These are phyloP conservation scores for Dicrostonyx torquatus DNA, from an alignment of 2,797 vertebrate species.

Conservation along the genomic window DNA sequence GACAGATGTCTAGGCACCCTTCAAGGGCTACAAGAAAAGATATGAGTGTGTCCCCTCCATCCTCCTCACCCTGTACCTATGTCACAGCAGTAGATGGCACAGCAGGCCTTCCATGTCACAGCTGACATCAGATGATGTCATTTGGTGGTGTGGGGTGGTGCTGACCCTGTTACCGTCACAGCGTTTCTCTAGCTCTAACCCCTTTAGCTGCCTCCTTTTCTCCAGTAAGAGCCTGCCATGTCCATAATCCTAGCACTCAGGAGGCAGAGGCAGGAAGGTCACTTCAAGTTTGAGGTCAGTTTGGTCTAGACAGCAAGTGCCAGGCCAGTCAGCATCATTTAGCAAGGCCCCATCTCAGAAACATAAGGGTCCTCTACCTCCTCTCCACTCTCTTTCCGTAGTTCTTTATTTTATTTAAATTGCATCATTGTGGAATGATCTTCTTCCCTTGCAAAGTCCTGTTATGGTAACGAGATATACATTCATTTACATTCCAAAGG, in stretches of 20 bases:
- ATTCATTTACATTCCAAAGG: slow-evolving; percentile 1
- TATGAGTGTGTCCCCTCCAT: not conserved
- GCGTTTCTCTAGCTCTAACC: not conserved
- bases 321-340: not conserved
- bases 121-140: not conserved
- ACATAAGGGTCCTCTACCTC: too few relatives aligned
- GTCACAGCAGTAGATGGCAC: not conserved
- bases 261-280: not conserved
- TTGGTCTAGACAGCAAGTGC: not conserved
- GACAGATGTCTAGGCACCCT: not conserved
- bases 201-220: not conserved
- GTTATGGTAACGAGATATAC: not conserved
- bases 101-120: not conserved
- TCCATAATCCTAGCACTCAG: not conserved
- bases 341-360: not conserved
- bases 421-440: not conserved
- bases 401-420: not conserved
- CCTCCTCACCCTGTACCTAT: not conserved
- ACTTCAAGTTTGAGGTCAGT: not conserved
- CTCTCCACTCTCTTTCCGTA: too few relatives aligned
- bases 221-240: not conserved
- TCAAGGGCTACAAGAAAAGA: not conserved
- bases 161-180: not conserved
- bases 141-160: not conserved
- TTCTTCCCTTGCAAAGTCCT: not conserved